Evolutionary conservation across 37 sponge, comb jelly and placozoan species (phyloP).

Genomic region (Diacarnus erythraeanus): DNA sequence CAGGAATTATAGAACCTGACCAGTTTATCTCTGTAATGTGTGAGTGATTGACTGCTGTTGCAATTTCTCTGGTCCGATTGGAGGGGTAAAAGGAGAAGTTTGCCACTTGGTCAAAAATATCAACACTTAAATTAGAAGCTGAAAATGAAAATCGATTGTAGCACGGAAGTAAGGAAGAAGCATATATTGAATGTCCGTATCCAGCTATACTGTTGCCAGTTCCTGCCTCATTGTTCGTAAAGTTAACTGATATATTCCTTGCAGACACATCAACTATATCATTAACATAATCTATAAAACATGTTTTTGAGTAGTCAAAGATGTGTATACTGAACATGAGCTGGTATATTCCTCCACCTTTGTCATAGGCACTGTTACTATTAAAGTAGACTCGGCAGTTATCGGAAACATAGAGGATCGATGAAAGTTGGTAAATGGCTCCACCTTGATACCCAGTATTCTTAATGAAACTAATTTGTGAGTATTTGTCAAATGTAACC

Average conservation of each 20-base stretch:
- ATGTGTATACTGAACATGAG: background rate
- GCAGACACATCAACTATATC: background rate
- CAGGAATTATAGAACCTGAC: background rate
- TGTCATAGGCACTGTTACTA: background rate
- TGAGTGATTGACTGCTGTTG: constrained; percentile 15
- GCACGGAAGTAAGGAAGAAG: constrained; percentile 18
- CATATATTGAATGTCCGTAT: constrained; percentile 22
- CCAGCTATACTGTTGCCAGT: background rate
- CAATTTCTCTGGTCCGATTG: background rate
- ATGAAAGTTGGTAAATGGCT: constrained; percentile 8
- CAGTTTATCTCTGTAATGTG: background rate
- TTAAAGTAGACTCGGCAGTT: background rate
- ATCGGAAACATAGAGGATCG: background rate
- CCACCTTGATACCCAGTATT: constrained; percentile 15
- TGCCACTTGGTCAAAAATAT: constrained; percentile 5
- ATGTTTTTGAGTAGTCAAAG: constrained; percentile 10
- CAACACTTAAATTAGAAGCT: background rate
- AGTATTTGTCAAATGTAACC: background rate
- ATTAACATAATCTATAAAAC: constrained; percentile 8
- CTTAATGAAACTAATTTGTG: background rate
- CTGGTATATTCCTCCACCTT: constrained; percentile 27
- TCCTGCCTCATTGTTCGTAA: background rate
- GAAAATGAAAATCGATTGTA: background rate
- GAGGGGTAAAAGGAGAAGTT: constrained; percentile 6
- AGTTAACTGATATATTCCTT: constrained; percentile 12